Evolutionary conservation across 2,888 invertebrate species (phyloP).

Genomic region (Hemaris fuciformis): DNA sequence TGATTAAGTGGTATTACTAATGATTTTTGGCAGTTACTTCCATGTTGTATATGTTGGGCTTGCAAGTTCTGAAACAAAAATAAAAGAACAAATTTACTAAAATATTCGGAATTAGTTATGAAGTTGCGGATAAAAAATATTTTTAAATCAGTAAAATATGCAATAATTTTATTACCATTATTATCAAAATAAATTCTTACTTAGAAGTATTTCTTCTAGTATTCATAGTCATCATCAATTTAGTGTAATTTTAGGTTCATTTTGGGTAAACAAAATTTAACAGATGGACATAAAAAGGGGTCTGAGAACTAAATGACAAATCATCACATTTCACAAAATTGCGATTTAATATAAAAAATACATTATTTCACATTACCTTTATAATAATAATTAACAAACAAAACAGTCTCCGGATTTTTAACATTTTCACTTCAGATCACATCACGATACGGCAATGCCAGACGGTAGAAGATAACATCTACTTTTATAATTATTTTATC

Average conservation of each 20-base stretch:
- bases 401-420: neutral
- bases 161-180: too few species aligned
- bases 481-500: conserved; percentile 1
- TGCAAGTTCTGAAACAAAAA: neutral
- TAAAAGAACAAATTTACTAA: neutral
- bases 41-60: neutral
- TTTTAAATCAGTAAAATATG: too few species aligned
- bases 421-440: neutral
- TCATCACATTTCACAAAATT: neutral
- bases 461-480: neutral
- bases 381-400: neutral
- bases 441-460: neutral
- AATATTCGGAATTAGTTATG: too few species aligned
- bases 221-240: too few species aligned
- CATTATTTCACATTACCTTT: neutral
- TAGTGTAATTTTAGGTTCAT: too few species aligned
- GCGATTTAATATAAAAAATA: neutral
- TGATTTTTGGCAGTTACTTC: neutral
- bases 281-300: too few species aligned
- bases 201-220: too few species aligned
- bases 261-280: too few species aligned
- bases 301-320: too few species aligned
- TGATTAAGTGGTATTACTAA: neutral
- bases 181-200: too few species aligned
- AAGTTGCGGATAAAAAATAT: too few species aligned